Percentiles rank a stretch among this genome's conserved stretches.
These are phyloP conservation scores for Oreohelix idahoensis DNA, from an alignment of 1,140 invertebrate species.

Conservation along the genomic window DNA sequence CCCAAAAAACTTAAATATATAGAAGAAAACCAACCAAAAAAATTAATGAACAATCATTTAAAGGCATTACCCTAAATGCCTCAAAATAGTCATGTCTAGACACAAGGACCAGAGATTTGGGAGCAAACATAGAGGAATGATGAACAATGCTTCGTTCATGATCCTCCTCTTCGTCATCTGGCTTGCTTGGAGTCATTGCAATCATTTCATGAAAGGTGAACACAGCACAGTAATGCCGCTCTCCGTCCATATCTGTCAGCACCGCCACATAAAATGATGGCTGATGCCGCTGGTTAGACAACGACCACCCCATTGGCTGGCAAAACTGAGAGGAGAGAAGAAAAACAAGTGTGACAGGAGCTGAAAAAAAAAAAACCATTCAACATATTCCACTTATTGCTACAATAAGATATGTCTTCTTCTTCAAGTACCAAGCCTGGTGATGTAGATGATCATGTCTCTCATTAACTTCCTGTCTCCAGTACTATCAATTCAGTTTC, in stretches of 20 bases:
- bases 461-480: no score
- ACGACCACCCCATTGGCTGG: slow-evolving; percentile 93
- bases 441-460: no score
- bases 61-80: slow-evolving; percentile 94
- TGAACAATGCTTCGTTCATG: slow-evolving; percentile 74
- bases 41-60: no score
- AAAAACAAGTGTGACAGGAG: slow-evolving; percentile 32
- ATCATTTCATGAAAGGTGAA: slow-evolving; percentile 96
- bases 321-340: slow-evolving; percentile 84
- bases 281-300: slow-evolving; percentile 91
- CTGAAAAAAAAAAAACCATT: no score
- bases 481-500: no score
- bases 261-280: slow-evolving; percentile 97
- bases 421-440: no score
- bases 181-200: slow-evolving; percentile 90
- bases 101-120: slow-evolving; percentile 96
- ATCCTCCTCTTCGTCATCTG: slow-evolving; percentile 79
- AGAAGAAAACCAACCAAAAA: no score
- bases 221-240: slow-evolving; percentile 96
- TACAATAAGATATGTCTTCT: no score
- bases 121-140: slow-evolving; percentile 96
- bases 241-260: slow-evolving; percentile 95
- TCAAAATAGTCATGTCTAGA: slow-evolving; percentile 95
- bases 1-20: no score
- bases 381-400: no score